A percentile compares a stretch with the other conserved stretches of the same genome.
Conservation (phyloP, 2,113 vertebrate species). For the Bostrychus sinensis region DNA sequence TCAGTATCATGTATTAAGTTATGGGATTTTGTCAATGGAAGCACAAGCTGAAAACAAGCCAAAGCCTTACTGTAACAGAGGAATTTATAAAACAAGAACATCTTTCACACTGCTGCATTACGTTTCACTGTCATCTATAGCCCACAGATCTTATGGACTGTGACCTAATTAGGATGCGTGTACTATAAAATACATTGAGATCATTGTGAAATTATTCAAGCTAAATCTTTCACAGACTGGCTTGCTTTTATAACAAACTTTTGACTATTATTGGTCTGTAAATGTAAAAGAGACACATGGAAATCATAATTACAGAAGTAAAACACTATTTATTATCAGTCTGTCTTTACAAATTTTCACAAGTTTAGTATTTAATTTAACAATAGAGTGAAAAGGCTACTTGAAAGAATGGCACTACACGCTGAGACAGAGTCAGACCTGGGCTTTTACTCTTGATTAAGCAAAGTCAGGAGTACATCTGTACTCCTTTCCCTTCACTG, state of each 20-base stretch:
- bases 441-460: slow-evolving; percentile 66
- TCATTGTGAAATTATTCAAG: not conserved
- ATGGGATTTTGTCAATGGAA: slow-evolving; percentile 18
- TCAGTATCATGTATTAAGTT: not conserved
- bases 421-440: slow-evolving; percentile 78
- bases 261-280: not conserved
- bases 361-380: slow-evolving; percentile 80
- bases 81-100: not conserved
- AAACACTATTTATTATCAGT: slow-evolving; percentile 78
- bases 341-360: slow-evolving; percentile 57
- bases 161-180: not conserved
- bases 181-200: not conserved
- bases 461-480: slow-evolving; percentile 56
- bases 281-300: slow-evolving; percentile 31
- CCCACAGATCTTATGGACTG: not conserved
- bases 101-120: not conserved
- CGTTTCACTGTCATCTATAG: not conserved
- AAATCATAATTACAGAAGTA: slow-evolving; percentile 73
- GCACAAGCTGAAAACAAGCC: slow-evolving; percentile 37
- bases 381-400: slow-evolving; percentile 76
- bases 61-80: slow-evolving; percentile 10
- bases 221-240: not conserved
- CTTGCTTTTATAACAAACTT: not conserved
- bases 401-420: slow-evolving; percentile 84
- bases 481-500: slow-evolving; percentile 51